phyloP scores from a whole-genome alignment of 2,113 vertebrate species.

The Eira barbara region DNA sequence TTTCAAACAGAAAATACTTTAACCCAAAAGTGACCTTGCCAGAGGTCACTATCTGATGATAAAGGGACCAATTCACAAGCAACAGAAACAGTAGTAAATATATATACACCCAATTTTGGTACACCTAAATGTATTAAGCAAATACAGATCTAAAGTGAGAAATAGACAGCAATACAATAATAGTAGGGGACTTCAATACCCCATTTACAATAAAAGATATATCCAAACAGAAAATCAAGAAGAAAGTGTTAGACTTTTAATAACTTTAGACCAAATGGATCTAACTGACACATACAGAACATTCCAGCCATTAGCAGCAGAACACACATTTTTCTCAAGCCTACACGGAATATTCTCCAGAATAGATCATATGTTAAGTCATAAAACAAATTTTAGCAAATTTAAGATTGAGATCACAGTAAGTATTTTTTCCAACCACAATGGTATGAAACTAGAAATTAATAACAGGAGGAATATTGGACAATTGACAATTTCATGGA shows the following conservation, averaged over 20 bases:
- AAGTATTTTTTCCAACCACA: not conserved
- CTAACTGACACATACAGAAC: not conserved
- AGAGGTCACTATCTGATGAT: not conserved
- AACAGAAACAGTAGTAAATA: not conserved
- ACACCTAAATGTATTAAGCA: not conserved
- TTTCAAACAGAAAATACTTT: not conserved
- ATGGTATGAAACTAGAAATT: not conserved
- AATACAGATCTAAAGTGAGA: not conserved
- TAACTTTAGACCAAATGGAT: not conserved
- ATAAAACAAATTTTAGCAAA: not conserved
- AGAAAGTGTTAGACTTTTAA: not conserved
- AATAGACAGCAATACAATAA: not conserved
- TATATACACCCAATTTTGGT: not conserved
- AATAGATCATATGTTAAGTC: not conserved
- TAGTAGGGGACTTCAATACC: not conserved
- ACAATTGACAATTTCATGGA: not conserved
- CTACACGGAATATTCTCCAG: not conserved
- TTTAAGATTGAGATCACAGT: not conserved
- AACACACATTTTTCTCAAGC: not conserved
- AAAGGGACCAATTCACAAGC: not conserved
- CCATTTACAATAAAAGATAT: not conserved
- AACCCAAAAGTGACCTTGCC: not conserved
- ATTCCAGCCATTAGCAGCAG: not conserved
- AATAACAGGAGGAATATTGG: not conserved
- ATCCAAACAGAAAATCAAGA: not conserved